Conservation (phyloP, 2,113 vertebrate genomes). For the Ciconia boyciana region DNA sequence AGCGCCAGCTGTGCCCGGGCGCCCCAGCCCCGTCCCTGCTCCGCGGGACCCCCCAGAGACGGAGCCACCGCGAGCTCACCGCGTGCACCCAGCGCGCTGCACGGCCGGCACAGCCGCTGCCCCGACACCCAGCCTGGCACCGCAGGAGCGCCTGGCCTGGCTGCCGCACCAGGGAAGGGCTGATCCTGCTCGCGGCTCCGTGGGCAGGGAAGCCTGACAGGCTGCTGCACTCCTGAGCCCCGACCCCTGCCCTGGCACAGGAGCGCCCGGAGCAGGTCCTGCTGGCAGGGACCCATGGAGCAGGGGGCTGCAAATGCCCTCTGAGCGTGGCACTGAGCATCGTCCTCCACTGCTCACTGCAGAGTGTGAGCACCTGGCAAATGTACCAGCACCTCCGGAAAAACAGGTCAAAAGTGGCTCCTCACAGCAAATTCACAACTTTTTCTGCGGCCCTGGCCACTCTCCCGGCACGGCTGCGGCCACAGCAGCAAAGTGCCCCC, state of each 20-base stretch:
- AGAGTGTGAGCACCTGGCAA: neutral
- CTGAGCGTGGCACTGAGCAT: neutral
- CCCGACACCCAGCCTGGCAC: neutral
- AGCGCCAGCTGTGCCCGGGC: rapidly evolving
- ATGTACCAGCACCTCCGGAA: neutral
- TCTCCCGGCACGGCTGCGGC: neutral
- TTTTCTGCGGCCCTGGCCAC: neutral
- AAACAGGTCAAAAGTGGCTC: slow-evolving; percentile 16
- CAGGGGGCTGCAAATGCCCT: neutral
- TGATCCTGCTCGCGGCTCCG: neutral
- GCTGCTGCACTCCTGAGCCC: neutral
- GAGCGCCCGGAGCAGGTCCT: neutral
- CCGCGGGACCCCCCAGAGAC: rapidly evolving
- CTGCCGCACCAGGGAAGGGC: neutral
- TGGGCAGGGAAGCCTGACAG: rapidly evolving
- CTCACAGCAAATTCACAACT: neutral
- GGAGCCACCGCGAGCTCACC: neutral
- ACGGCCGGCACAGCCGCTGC: neutral
- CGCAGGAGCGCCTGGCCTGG: rapidly evolving
- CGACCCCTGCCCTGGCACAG: rapidly evolving
- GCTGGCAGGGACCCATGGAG: rapidly evolving
- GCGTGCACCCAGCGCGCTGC: rapidly evolving
- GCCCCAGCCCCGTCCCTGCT: too few species aligned
- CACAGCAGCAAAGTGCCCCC: neutral
- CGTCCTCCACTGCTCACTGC: neutral